These are phyloP conservation scores for Dolichotis patagonum DNA, from an alignment of 2,113 vertebrate species.

Conservation along the genomic window DNA sequence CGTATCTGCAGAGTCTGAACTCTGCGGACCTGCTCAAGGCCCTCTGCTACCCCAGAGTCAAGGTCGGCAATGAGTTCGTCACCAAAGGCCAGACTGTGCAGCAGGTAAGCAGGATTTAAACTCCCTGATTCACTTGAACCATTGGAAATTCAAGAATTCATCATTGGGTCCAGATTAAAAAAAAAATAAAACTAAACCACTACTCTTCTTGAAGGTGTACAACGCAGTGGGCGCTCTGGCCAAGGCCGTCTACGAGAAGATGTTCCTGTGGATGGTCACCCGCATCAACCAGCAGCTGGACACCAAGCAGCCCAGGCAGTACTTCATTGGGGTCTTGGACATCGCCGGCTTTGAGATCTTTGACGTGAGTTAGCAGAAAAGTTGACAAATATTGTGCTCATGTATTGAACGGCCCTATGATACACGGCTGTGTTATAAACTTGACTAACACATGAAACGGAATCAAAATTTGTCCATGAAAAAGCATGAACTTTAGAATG, in stretches of 20 bases:
- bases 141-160: no score
- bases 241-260: constrained; percentile 89
- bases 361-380: constrained; percentile 81
- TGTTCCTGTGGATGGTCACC: constrained; percentile 93
- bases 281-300: constrained; percentile 87
- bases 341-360: constrained; percentile 88
- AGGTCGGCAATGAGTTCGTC: constrained; percentile 93
- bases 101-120: constrained; percentile 84
- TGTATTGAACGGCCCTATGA: background rate
- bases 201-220: constrained; percentile 67
- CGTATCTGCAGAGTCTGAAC: constrained; percentile 91
- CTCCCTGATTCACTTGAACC: no score
- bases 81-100: constrained; percentile 93
- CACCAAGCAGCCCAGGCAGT: constrained; percentile 86
- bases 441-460: background rate
- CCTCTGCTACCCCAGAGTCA: constrained; percentile 91
- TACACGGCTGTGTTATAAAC: background rate
- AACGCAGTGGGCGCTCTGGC: constrained; percentile 84
- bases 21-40: constrained; percentile 93
- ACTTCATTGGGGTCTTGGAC: constrained; percentile 86
- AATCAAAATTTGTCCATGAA: background rate
- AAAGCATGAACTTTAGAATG: background rate
- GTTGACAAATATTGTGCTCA: background rate
- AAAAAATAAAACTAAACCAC: no score
- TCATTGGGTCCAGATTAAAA: no score